Evolutionary conservation across 37 sponge, comb jelly and placozoan genomes (phyloP), one percentile per base, ranked within the genome.

Genomic region (Diacarnus erythraeanus): DNA sequence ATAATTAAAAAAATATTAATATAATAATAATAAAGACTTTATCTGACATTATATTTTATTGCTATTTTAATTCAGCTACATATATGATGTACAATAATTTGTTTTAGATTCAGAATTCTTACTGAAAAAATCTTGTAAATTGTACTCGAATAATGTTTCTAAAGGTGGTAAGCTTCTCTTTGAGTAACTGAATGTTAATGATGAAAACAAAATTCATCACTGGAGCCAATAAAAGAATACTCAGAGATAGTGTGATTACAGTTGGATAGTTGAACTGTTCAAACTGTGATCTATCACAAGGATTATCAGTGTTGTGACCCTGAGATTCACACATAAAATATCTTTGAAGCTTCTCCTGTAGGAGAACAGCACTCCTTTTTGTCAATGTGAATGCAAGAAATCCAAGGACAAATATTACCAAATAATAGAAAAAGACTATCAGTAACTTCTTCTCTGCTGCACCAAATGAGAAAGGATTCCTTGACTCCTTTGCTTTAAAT

Each of bases 151-250:
- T n/a, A n/a, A n/a, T n/a, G n/a, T n/a, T n/a, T n/a, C n/a, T n/a
- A n/a, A n/a, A n/a, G n/a, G n/a, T n/a, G n/a, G n/a, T n/a, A n/a
- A n/a, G n/a, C n/a, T n/a, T 47, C 6, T 68, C 20, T 27, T 37
- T 82, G 3, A 82, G 20, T 25, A 72, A 75, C 2, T 42, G 21
- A 4, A 83, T 25, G 29, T 83, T 66, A 25, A 83, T 29, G 3
- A 75, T 61, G 58, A 76, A 83, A 0, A 83, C 5, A n/a, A 83
- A 61, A 47, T 83, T 83, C 3, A 67, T 26, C 22, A 31, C 10
- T 9, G 84, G 76, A 51, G 51, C 30, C 12, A 83, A 8, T 2
- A 51, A 65, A 58, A 83, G 31, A 6, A 76, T 8, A 0, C 64
- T 10, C 26, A 25, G 76, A 1, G 70, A 38, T n/a, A 76, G 3